Conservation (phyloP, 2,113 vertebrate genomes). For the Gymnarchus niloticus region DNA sequence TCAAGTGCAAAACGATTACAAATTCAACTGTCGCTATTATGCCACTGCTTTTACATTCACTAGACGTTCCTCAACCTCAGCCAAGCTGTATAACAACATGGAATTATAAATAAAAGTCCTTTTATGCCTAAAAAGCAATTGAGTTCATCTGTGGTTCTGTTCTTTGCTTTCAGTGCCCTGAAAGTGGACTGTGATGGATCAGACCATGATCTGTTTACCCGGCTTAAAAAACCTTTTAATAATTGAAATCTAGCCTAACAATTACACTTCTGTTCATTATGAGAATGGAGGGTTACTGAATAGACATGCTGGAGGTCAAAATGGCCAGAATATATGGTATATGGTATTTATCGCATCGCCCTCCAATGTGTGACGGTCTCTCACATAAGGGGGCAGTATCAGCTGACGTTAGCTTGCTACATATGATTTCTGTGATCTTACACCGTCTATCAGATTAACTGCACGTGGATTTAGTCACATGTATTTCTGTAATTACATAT, state of each 20-base stretch:
- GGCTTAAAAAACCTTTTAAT: constrained; percentile 41
- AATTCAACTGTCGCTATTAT: not conserved
- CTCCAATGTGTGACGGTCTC: constrained; percentile 60
- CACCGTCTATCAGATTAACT: constrained; percentile 57
- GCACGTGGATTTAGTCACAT: constrained; percentile 48
- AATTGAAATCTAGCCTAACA: constrained; percentile 63
- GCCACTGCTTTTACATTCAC: not conserved
- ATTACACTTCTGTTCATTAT: constrained; percentile 56
- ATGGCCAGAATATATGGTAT: constrained; percentile 66
- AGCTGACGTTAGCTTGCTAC: constrained; percentile 52
- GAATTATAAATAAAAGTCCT: not conserved
- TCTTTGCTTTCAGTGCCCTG: not conserved
- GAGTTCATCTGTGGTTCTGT: not conserved
- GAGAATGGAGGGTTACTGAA: constrained; percentile 57
- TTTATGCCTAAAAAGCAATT: not conserved
- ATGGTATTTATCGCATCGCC: constrained; percentile 61
- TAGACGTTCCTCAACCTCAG: too few species aligned
- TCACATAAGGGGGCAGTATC: constrained; percentile 59
- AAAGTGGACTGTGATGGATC: constrained; percentile 52
- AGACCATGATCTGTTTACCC: not conserved
- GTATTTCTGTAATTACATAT: constrained; percentile 61
- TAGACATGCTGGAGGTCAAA: constrained; percentile 57
- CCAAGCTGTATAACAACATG: not conserved
- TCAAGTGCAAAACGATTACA: not conserved
- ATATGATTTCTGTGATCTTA: constrained; percentile 56